phyloP scores from a whole-genome alignment of 2,888 invertebrate species.

The Griposia aprilina region DNA sequence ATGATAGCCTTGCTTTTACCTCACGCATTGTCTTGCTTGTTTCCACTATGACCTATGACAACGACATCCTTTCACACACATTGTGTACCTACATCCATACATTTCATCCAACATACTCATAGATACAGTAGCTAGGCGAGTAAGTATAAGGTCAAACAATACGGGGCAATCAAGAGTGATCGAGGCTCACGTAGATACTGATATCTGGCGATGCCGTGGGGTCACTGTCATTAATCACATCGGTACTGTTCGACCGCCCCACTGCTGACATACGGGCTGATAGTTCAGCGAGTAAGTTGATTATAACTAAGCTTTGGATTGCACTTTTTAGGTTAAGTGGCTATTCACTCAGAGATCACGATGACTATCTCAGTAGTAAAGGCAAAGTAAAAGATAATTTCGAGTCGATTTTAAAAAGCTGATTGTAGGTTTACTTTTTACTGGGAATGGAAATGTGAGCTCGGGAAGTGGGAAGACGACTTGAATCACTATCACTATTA shows the following conservation, averaged over 20 bases:
- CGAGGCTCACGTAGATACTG: slow-evolving; percentile 66
- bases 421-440: neutral
- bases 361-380: neutral
- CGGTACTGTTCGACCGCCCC: slow-evolving; percentile 70
- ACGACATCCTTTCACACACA: neutral
- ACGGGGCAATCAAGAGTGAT: slow-evolving; percentile 75
- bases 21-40: neutral
- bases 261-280: slow-evolving; percentile 39
- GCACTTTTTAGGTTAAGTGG: neutral
- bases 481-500: neutral
- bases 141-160: slow-evolving; percentile 57
- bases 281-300: neutral
- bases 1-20: neutral
- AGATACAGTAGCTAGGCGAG: slow-evolving; percentile 45
- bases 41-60: slow-evolving; percentile 1
- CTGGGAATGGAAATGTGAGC: neutral
- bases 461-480: neutral
- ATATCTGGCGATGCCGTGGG: slow-evolving; percentile 72
- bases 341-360: neutral
- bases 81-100: slow-evolving; percentile 3
- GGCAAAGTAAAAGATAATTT: neutral
- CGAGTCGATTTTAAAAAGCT: neutral
- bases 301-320: neutral
- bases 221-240: slow-evolving; percentile 79
- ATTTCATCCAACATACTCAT: slow-evolving; percentile 3